Conservation (phyloP, 1,140 invertebrate genomes). For the Drosophila micromelanica region DNA sequence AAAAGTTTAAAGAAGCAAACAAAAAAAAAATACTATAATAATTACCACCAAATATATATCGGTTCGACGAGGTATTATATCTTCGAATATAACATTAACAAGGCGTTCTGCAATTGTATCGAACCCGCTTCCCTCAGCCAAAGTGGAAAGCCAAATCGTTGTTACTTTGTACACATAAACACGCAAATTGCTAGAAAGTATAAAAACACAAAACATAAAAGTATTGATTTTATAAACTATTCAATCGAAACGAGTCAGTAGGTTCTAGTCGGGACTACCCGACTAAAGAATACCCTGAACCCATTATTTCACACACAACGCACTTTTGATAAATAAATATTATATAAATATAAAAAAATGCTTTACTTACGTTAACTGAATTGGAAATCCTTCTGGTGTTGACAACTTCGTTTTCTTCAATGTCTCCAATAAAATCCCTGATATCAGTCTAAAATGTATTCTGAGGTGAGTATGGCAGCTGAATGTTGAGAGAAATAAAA, state of each 20-base stretch:
- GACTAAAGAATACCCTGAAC: too few relatives aligned
- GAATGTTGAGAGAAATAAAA: background rate
- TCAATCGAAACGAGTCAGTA: too few relatives aligned
- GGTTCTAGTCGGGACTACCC: too few relatives aligned
- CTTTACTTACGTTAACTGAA: conserved; percentile 14
- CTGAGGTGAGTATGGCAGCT: conserved; percentile 47
- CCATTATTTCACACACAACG: too few relatives aligned
- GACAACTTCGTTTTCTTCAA: conserved; percentile 23
- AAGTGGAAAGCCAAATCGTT: conserved; percentile 39
- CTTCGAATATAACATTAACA: conserved; percentile 39
- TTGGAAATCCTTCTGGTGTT: background rate
- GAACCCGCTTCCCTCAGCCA: conserved; percentile 53
- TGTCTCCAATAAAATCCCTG: conserved; percentile 23
- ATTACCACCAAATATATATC: conserved; percentile 26
- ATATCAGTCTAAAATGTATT: conserved; percentile 37
- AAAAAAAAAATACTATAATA: background rate
- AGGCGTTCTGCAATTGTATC: conserved; percentile 42
- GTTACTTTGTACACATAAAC: conserved; percentile 31
- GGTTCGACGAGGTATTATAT: conserved; percentile 13
- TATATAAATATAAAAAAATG: too few relatives aligned
- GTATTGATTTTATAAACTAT: too few relatives aligned
- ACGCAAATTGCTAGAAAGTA: conserved; percentile 45
- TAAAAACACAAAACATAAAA: background rate
- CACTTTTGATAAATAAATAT: too few relatives aligned
- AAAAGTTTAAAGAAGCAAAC: background rate